Evolutionary conservation across 2,797 vertebrate species (phyloP).

Genomic region (Melopsittacus undulatus): DNA sequence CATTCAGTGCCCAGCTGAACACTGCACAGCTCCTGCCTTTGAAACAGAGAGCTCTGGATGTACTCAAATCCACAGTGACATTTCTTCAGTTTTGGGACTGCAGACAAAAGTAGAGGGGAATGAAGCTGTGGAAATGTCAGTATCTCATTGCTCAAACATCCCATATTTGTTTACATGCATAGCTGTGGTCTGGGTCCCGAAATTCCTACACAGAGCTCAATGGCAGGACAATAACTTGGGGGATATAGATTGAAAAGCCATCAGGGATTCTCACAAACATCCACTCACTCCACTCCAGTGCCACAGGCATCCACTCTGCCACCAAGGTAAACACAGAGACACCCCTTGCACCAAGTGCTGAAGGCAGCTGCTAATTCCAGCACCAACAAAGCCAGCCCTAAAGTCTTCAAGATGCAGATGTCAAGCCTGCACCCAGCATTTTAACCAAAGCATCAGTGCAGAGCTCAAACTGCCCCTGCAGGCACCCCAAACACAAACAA

Average conservation of each 20-base stretch:
- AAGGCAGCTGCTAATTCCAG: background rate
- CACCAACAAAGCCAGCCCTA: background rate
- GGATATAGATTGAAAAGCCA: background rate
- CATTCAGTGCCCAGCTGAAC: background rate
- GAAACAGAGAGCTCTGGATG: background rate
- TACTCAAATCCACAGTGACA: background rate
- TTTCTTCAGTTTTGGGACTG: background rate
- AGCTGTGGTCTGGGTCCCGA: background rate
- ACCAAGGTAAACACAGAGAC: background rate
- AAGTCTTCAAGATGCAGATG: background rate
- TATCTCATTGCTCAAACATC: background rate
- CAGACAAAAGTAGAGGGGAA: background rate
- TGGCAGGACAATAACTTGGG: background rate
- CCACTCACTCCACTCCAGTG: background rate
- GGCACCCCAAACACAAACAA: background rate
- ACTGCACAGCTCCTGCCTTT: background rate
- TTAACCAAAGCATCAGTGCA: background rate
- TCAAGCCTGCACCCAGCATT: background rate
- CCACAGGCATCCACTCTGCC: background rate
- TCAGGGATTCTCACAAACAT: background rate
- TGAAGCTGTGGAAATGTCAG: background rate
- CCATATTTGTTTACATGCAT: background rate
- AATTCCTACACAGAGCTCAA: background rate
- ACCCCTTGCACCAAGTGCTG: background rate
- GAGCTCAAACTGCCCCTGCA: accelerated